Percentiles rank a stretch among this genome's conserved stretches.
Conservation (phyloP, 2,888 invertebrate species). For the Mesorhabditis spiculigera region DNA sequence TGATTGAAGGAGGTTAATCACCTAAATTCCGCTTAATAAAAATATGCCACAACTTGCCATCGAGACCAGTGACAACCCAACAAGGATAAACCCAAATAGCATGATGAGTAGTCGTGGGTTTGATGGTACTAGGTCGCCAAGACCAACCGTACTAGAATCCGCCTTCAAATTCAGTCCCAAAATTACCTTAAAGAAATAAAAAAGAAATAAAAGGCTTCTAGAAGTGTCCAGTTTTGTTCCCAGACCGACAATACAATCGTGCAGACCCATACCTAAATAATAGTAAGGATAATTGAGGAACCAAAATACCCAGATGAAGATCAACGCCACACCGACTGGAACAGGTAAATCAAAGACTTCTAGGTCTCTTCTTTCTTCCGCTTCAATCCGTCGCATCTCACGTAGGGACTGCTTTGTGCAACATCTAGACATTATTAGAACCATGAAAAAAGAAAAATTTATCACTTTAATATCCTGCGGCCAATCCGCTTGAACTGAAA, state of each 20-base stretch:
- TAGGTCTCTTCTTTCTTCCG: conserved; percentile 30
- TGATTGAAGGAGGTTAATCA: conserved; percentile 9
- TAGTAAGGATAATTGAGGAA: not conserved
- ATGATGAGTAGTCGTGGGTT: conserved; percentile 84
- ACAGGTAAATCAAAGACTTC: conserved; percentile 80
- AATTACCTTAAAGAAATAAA: conserved; percentile 77
- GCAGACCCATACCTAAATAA: conserved; percentile 75
- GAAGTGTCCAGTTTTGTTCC: conserved; percentile 76
- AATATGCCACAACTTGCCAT: conserved; percentile 27
- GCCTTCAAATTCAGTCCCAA: not conserved
- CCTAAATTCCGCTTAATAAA: not conserved
- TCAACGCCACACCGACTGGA: conserved; percentile 77
- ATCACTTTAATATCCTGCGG: conserved; percentile 29
- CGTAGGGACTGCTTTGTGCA: conserved; percentile 44
- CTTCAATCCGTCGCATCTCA: conserved; percentile 41
- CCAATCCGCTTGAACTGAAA: conserved; percentile 43
- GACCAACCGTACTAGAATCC: conserved; percentile 36
- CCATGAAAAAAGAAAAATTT: not conserved
- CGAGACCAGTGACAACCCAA: conserved; percentile 66
- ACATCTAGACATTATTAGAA: conserved; percentile 19
- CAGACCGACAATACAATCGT: conserved; percentile 51
- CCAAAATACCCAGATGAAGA: conserved; percentile 82
- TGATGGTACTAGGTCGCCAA: conserved; percentile 49
- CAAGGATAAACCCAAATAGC: conserved; percentile 84
- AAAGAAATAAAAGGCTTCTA: conserved; percentile 90